Evolutionary conservation across 1,140 invertebrate species (phyloP).

Genomic region (Drosophila pectinifera): DNA sequence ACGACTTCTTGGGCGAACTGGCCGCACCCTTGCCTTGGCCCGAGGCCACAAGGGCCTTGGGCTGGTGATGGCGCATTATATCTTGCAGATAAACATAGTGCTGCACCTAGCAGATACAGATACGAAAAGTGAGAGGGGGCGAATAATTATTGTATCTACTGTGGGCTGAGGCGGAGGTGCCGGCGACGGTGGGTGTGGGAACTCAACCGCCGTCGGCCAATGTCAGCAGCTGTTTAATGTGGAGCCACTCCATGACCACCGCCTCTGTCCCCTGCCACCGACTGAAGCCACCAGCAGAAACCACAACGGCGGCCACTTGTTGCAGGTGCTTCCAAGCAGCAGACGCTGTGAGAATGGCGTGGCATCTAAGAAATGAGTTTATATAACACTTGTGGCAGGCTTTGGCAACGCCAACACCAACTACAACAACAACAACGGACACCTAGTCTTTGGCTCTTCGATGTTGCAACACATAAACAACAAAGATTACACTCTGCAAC

Average conservation of each 20-base stretch:
- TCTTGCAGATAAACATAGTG: constrained; percentile 83
- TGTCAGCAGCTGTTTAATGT: constrained; percentile 55
- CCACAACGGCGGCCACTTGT: constrained; percentile 17
- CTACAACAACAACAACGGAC: constrained; percentile 42
- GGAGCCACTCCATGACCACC: constrained; percentile 37
- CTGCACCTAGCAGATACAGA: constrained; percentile 64
- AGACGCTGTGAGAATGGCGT: constrained; percentile 74
- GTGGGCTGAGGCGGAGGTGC: constrained; percentile 20
- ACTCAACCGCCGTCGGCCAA: constrained; percentile 44
- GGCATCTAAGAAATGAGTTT: constrained; percentile 78
- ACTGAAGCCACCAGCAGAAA: constrained; percentile 16
- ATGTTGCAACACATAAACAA: constrained; percentile 60
- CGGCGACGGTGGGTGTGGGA: constrained; percentile 41
- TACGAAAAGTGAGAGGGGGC: constrained; percentile 34
- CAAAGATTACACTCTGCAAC: constrained; percentile 48
- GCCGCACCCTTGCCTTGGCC: constrained; percentile 67
- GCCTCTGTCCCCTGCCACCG: background rate
- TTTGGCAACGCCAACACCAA: constrained; percentile 48
- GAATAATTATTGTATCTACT: constrained; percentile 43
- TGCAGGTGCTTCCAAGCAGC: constrained; percentile 44
- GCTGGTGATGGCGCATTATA: constrained; percentile 71
- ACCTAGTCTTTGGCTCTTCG: constrained; percentile 27
- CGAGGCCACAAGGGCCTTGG: constrained; percentile 53
- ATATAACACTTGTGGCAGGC: constrained; percentile 72
- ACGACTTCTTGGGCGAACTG: constrained; percentile 52